These are phyloP conservation scores for Macrosiphum euphorbiae DNA, from an alignment of 2,888 invertebrate species.

Conservation along the genomic window DNA sequence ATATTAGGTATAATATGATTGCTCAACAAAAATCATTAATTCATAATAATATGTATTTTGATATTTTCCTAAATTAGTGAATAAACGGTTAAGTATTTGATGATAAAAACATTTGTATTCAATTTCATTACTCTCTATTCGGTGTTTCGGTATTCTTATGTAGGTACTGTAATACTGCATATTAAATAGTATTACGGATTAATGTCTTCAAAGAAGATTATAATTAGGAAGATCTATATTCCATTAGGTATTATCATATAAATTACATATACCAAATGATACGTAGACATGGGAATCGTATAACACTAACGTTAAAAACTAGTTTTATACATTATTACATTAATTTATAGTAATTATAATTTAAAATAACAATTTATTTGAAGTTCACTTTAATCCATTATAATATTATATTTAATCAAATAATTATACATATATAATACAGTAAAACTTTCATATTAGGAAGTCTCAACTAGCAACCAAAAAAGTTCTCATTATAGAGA, in stretches of 20 bases:
- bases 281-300: neutral
- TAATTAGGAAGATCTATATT: slow-evolving; percentile 38
- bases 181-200: neutral
- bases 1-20: neutral
- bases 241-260: slow-evolving; percentile 29
- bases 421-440: neutral
- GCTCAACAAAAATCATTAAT: neutral
- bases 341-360: slow-evolving; percentile 12
- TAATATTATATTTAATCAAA: neutral
- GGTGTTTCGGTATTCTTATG: neutral
- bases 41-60: neutral
- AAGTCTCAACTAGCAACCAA: neutral
- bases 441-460: neutral
- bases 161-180: neutral
- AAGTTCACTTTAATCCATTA: neutral
- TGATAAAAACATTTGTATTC: neutral
- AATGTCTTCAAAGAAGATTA: neutral
- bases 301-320: neutral
- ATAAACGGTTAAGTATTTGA: neutral
- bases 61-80: neutral
- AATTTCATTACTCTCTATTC: neutral
- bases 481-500: neutral
- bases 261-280: neutral
- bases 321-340: neutral
- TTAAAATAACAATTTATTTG: slow-evolving; percentile 11